Conservation (phyloP, 1,140 invertebrate genomes). For the Plectus sambesii region DNA sequence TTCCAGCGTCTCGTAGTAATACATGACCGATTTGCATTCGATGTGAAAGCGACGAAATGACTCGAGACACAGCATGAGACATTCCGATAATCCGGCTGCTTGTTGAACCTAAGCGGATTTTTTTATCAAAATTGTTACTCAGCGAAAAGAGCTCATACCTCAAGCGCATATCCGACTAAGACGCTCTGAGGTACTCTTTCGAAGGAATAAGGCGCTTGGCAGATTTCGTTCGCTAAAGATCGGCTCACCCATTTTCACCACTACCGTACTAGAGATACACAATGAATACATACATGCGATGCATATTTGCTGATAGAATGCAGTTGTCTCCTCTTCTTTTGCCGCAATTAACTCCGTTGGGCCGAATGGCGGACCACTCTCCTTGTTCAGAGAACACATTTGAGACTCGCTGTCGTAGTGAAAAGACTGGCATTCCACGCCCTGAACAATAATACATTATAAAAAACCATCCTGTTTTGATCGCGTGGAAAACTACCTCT, state of each 20-base stretch:
- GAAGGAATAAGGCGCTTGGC: slow-evolving; percentile 37
- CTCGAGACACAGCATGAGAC: slow-evolving; percentile 37
- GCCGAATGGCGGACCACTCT: slow-evolving; percentile 37
- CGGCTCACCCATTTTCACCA: slow-evolving; percentile 8
- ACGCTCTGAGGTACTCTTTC: slow-evolving; percentile 38
- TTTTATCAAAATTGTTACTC: slow-evolving; percentile 1
- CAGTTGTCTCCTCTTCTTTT: slow-evolving; percentile 22
- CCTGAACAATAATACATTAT: too few relatives aligned
- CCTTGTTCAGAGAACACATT: slow-evolving; percentile 33
- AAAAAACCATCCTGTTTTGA: too few relatives aligned
- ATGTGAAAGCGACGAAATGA: slow-evolving; percentile 19
- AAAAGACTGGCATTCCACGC: slow-evolving; percentile 32
- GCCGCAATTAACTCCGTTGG: slow-evolving; percentile 25
- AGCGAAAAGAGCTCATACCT: slow-evolving; percentile 21
- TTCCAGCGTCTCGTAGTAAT: slow-evolving; percentile 39
- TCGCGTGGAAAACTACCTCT: too few relatives aligned
- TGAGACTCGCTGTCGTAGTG: slow-evolving; percentile 37
- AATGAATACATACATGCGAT: slow-evolving; percentile 26
- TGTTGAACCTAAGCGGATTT: slow-evolving; percentile 23
- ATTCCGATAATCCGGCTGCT: slow-evolving; percentile 29
- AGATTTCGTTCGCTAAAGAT: slow-evolving; percentile 30
- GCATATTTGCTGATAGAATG: slow-evolving; percentile 43
- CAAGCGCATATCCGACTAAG: slow-evolving; percentile 36
- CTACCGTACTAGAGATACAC: neutral
- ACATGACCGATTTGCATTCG: slow-evolving; percentile 41